Evolutionary conservation across 92 coral and sea anemone genomes (phyloP).

Genomic region (Epizoanthus rinbou): DNA sequence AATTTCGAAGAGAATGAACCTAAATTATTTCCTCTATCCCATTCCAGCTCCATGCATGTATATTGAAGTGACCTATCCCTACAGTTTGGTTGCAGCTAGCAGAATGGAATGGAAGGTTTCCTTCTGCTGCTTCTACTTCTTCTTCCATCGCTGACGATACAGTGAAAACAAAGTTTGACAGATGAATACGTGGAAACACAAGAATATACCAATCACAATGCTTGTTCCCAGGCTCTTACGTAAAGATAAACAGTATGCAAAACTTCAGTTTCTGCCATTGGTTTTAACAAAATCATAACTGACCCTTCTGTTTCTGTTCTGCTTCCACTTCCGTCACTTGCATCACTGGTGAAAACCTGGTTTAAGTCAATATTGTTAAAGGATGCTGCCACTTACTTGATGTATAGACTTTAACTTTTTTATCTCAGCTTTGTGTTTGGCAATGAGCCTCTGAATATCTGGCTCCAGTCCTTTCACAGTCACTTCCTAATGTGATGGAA

Average conservation of each 20-base stretch:
- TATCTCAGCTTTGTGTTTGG: constrained; percentile 95
- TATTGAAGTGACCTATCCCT: too few relatives aligned
- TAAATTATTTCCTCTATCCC: too few relatives aligned
- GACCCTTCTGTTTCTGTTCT: not conserved
- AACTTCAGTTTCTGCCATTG: too few relatives aligned
- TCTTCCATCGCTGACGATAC: not conserved
- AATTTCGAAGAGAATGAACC: too few relatives aligned
- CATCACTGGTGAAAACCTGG: not conserved
- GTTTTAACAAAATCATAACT: not conserved
- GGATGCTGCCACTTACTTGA: constrained; percentile 58
- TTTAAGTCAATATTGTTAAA: not conserved
- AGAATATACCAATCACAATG: too few relatives aligned
- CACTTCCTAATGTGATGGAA: constrained; percentile 66
- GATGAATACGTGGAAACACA: not conserved
- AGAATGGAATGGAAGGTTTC: not conserved
- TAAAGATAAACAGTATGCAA: too few relatives aligned
- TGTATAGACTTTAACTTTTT: constrained; percentile 86
- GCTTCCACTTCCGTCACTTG: too few relatives aligned
- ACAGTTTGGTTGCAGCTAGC: too few relatives aligned
- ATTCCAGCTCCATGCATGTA: too few relatives aligned
- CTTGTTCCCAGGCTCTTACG: too few relatives aligned
- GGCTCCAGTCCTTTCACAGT: constrained; percentile 99
- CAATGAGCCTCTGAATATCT: constrained; percentile 96
- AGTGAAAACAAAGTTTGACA: not conserved
- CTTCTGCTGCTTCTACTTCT: too few relatives aligned